phyloP scores from a whole-genome alignment of 2,113 vertebrate genomes.

The Glaucidium brasilianum region DNA sequence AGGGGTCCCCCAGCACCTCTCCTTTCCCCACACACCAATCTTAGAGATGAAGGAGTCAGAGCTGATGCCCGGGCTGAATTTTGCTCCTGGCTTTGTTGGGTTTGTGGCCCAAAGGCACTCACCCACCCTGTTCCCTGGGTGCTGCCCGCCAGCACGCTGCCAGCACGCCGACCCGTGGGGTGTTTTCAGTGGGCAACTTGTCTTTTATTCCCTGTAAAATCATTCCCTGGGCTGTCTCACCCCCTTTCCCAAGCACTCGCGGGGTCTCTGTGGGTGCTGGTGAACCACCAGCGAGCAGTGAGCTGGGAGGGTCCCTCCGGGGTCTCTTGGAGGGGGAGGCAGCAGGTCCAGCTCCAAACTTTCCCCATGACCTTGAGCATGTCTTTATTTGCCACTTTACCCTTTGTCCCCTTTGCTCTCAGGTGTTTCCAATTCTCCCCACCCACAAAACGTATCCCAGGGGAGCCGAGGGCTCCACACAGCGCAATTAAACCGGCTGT shows the following conservation, averaged over 20 bases:
- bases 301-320: fast-evolving
- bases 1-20: neutral
- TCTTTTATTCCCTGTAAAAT: fast-evolving
- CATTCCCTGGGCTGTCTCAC: neutral
- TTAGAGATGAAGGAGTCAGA: neutral
- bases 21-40: neutral
- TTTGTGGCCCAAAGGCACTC: neutral
- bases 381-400: neutral
- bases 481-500: fast-evolving
- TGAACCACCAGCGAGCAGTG: neutral
- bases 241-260: neutral
- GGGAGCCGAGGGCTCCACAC: neutral
- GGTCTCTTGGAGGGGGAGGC: neutral
- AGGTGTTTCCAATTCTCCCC: neutral
- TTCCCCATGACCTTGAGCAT: fast-evolving
- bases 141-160: neutral
- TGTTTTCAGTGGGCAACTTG: neutral
- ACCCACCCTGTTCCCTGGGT: neutral
- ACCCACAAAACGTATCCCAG: fast-evolving
- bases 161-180: fast-evolving
- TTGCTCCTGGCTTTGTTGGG: fast-evolving
- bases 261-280: neutral
- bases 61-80: neutral
- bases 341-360: no score
- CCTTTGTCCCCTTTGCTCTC: neutral